phyloP scores from a whole-genome alignment of 1,140 invertebrate genomes.

The Drosophila cardini region DNA sequence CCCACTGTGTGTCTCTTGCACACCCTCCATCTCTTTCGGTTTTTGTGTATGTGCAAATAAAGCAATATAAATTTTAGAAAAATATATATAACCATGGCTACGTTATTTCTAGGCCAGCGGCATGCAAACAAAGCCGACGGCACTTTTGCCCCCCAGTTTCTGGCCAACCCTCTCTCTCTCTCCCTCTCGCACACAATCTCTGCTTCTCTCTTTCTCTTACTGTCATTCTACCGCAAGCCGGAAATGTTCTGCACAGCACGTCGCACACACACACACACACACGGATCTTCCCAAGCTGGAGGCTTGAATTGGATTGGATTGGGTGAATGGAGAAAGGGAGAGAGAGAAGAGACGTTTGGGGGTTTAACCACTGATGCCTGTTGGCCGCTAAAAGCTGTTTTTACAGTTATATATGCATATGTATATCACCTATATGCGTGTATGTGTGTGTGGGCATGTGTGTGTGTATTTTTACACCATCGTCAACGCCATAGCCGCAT shows the following conservation, averaged over 20 bases:
- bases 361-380: constrained; percentile 51
- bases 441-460: constrained; percentile 6
- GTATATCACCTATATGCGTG: constrained; percentile 14
- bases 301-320: constrained; percentile 10
- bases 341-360: background rate
- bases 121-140: constrained; percentile 79
- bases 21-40: background rate
- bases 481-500: constrained; percentile 58
- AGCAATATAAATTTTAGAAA: constrained; percentile 80
- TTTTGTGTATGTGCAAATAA: constrained; percentile 47
- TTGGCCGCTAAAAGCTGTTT: constrained; percentile 79
- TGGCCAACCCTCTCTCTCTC: background rate
- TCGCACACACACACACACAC: constrained; percentile 45
- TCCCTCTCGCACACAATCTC: background rate
- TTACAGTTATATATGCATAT: constrained; percentile 57
- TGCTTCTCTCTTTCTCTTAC: background rate
- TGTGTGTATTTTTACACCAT: constrained; percentile 51
- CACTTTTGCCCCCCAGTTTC: constrained; percentile 62
- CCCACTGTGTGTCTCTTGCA: background rate
- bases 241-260: constrained; percentile 77
- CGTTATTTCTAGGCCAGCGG: constrained; percentile 74
- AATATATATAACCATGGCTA: constrained; percentile 66
- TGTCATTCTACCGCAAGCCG: constrained; percentile 45
- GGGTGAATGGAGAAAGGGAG: background rate
- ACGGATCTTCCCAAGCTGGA: constrained; percentile 21